phyloP scores from a whole-genome alignment of 2,113 vertebrate species.

The Hippopotamus amphibius region DNA sequence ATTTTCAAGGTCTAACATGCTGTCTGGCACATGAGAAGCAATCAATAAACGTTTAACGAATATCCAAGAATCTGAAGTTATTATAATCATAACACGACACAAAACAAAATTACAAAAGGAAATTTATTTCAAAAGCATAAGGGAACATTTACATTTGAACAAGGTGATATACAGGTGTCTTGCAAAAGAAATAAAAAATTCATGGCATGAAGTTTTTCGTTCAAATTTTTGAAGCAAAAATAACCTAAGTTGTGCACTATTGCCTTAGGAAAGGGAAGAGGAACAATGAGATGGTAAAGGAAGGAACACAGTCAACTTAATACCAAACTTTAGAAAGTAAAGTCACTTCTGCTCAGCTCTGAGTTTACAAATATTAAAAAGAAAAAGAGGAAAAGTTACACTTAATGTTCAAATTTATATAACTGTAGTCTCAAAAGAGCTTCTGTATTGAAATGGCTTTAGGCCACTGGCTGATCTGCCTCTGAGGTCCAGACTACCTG shows the following conservation, averaged over 20 bases:
- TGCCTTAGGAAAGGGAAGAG: conserved; percentile 61
- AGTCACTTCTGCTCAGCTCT: conserved; percentile 59
- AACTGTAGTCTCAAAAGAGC: conserved; percentile 61
- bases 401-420: conserved; percentile 69
- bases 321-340: conserved; percentile 60
- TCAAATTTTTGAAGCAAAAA: conserved; percentile 68
- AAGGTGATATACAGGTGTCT: conserved; percentile 84
- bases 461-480: conserved; percentile 57
- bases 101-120: conserved; percentile 89
- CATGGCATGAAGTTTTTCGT: conserved; percentile 66
- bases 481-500: conserved; percentile 55
- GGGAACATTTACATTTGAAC: conserved; percentile 88
- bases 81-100: conserved; percentile 81
- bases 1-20: conserved; percentile 41
- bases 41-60: conserved; percentile 22
- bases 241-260: conserved; percentile 62
- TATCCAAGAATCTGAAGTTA: conserved; percentile 29
- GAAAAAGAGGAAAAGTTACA: conserved; percentile 47
- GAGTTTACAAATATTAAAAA: conserved; percentile 70
- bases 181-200: conserved; percentile 77
- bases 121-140: conserved; percentile 89
- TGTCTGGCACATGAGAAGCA: not conserved
- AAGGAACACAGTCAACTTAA: conserved; percentile 54
- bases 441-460: conserved; percentile 75
- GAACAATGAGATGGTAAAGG: not conserved